Evolutionary conservation across 2,797 vertebrate genomes (phyloP), one percentile per base, ranked within the genome.

Genomic region (Pseudotriccus pelzelni): DNA sequence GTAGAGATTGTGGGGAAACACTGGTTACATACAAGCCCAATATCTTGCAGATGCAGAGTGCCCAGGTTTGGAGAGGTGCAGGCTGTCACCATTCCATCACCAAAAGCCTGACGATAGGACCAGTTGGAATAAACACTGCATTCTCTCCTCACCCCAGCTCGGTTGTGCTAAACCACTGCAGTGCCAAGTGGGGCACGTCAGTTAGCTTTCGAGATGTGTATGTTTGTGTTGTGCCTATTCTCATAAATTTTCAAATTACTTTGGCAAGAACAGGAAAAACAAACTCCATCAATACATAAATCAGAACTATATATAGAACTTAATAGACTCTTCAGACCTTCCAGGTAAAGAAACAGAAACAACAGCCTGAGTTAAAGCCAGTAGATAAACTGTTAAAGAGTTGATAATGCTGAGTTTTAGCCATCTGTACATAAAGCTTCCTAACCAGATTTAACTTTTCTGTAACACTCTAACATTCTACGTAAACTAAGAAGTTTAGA

Each of bases 51-150:
- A 49, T 34, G 36, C 32, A 75, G 34, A 74, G 23, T 37, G 34
- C 9, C 36, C 36, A 53, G 2, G 28, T 16, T 3, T 12, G 5
- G 34, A 62, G 14, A 4, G 10, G 7, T 3, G 1, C 1, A 5
- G 21, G 16, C 14, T 60, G 23, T 24, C 19, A 36, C 7, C 5
- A 1, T 9, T 2, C 20, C 9, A 3, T 9, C 34, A 13, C 16
- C 56, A 41, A 76, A 43, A 79, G 34, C 22, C 34, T 68, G 72
- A 50, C 27, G 25, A n/a, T 43, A 30, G 12, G 7, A 32, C 12
- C 1, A 3, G 20, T 10, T 15, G 34, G 13, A 62, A 21, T 11
- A 9, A 50, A 9, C 0, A 0, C 10, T 58, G 66, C 34, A 24
- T 66, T 67, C 30, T 46, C 22, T 23, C 3, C 10, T 12, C 1